Evolutionary conservation across 92 coral and sea anemone genomes (phyloP).

Genomic region (Epizoanthus rinbou): DNA sequence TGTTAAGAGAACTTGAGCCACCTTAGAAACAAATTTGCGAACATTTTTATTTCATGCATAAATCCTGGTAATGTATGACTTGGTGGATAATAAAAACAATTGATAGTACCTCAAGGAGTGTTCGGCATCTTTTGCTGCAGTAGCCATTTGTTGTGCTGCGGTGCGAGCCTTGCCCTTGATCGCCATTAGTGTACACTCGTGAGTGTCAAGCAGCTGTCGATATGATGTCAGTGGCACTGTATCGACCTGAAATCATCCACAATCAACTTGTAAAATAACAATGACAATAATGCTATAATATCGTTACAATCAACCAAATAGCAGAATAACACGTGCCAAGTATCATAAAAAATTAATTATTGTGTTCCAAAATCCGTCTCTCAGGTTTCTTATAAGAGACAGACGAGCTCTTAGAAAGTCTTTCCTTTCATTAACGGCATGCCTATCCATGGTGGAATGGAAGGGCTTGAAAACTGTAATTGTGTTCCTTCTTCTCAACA

Average conservation of each 20-base stretch:
- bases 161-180: slow-evolving; percentile 85
- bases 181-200: slow-evolving; percentile 74
- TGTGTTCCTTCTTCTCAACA: too few relatives aligned
- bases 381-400: too few relatives aligned
- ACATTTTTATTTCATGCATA: not conserved
- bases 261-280: too few relatives aligned
- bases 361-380: too few relatives aligned
- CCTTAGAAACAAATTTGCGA: too few relatives aligned
- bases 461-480: too few relatives aligned
- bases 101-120: slow-evolving; percentile 77
- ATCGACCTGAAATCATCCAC: slow-evolving; percentile 60
- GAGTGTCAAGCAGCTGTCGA: slow-evolving; percentile 81
- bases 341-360: too few relatives aligned
- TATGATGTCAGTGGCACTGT: slow-evolving; percentile 89
- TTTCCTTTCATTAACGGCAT: too few relatives aligned
- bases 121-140: slow-evolving; percentile 90
- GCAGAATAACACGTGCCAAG: not conserved
- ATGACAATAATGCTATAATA: too few relatives aligned
- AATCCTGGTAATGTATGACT: not conserved
- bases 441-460: too few relatives aligned
- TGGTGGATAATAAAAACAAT: not conserved
- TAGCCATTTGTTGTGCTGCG: slow-evolving; percentile 86
- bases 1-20: too few relatives aligned
- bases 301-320: not conserved
- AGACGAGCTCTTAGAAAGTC: too few relatives aligned